phyloP scores from a whole-genome alignment of 2,888 invertebrate genomes.

The Mechanitis mazaeus region DNA sequence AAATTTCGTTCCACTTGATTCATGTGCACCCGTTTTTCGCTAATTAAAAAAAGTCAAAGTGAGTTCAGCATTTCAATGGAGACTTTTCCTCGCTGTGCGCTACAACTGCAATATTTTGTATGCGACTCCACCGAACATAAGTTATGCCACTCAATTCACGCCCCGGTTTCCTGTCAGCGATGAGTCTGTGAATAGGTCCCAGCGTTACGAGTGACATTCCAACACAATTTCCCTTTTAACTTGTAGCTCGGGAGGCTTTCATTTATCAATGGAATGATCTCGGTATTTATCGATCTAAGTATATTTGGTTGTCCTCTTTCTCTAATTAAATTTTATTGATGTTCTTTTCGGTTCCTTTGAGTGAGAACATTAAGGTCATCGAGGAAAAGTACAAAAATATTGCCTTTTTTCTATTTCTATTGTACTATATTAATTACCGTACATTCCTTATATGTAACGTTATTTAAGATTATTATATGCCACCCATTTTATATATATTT shows the following conservation, averaged over 20 bases:
- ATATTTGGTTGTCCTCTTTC: constrained; percentile 20
- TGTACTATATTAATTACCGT: background rate
- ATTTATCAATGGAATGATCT: constrained; percentile 62
- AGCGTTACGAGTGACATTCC: constrained; percentile 42
- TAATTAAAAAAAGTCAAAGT: constrained; percentile 17
- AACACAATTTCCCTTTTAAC: constrained; percentile 72
- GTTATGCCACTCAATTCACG: constrained; percentile 25
- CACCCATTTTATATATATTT: background rate
- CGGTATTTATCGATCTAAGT: constrained; percentile 36
- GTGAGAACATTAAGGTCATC: background rate
- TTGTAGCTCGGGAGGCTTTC: constrained; percentile 32
- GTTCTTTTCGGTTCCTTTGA: background rate
- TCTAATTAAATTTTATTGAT: constrained; percentile 18
- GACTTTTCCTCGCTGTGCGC: constrained; percentile 1
- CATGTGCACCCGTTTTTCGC: constrained; percentile 5
- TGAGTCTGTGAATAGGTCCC: constrained; percentile 32
- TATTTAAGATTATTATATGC: background rate
- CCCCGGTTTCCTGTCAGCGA: constrained; percentile 30
- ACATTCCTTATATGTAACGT: background rate
- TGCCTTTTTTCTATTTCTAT: background rate
- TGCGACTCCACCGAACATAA: constrained; percentile 20
- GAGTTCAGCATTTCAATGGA: constrained; percentile 12
- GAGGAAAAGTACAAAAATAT: too few relatives aligned
- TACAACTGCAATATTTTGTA: constrained; percentile 23
- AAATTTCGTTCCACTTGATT: background rate